Percentiles rank a stretch among this genome's conserved stretches.
Evolutionary conservation across 2,888 invertebrate genomes (phyloP).

Genomic region (Exephanes ischioxanthus): DNA sequence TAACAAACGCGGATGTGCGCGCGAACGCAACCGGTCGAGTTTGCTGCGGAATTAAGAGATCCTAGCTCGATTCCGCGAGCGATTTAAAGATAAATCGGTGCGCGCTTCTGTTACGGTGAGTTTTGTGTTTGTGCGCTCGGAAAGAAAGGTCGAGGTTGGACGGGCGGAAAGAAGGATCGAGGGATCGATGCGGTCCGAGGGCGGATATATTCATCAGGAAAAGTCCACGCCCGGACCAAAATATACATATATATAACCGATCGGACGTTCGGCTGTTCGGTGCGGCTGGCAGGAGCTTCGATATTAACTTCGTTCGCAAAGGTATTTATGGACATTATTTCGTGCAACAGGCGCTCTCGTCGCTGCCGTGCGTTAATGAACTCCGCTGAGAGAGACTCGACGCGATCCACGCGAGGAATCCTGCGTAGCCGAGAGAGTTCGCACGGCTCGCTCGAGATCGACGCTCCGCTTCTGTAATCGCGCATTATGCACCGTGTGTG

Average conservation of each 20-base stretch:
- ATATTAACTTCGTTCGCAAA: slow-evolving; percentile 69
- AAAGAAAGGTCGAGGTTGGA: slow-evolving; percentile 23
- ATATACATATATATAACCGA: slow-evolving; percentile 32
- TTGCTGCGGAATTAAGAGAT: background rate
- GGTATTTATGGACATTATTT: slow-evolving; percentile 76
- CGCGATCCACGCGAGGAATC: slow-evolving; percentile 43
- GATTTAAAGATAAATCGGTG: slow-evolving; percentile 29
- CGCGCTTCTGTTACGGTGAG: slow-evolving; percentile 18
- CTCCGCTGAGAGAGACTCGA: slow-evolving; percentile 3
- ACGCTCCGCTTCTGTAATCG: slow-evolving; percentile 11
- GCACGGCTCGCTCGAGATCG: slow-evolving; percentile 2
- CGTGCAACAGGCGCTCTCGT: slow-evolving; percentile 60
- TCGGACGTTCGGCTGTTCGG: slow-evolving; percentile 42
- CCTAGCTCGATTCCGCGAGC: background rate
- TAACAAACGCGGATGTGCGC: slow-evolving; percentile 46
- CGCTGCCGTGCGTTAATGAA: slow-evolving; percentile 54
- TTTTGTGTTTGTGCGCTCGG: slow-evolving; percentile 28
- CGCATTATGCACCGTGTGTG: slow-evolving; percentile 32
- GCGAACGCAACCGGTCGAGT: slow-evolving; percentile 31
- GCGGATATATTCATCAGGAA: slow-evolving; percentile 43
- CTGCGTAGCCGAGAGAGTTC: slow-evolving; percentile 17
- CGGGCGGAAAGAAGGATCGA: slow-evolving; percentile 41
- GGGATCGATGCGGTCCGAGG: slow-evolving; percentile 52
- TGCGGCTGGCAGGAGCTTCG: slow-evolving; percentile 53
- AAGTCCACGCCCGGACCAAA: slow-evolving; percentile 61